These are phyloP conservation scores for Lissocephala sabroskyi DNA, from an alignment of 2,888 invertebrate species.

Conservation along the genomic window DNA sequence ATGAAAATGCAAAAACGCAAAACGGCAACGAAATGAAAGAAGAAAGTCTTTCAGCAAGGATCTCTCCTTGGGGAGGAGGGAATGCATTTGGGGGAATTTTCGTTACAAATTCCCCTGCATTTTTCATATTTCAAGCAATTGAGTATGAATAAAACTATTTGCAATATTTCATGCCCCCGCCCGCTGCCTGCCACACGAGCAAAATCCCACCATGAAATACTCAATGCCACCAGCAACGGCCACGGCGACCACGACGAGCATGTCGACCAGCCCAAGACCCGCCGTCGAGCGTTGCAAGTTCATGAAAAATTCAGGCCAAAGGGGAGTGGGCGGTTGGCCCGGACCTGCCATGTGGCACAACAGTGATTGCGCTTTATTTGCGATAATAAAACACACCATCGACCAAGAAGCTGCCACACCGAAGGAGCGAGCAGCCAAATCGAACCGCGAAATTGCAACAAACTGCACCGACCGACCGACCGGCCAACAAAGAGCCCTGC, in stretches of 20 bases:
- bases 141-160: conserved; percentile 59
- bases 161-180: conserved; percentile 50
- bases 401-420: conserved; percentile 16
- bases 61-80: too few species aligned
- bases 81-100: too few species aligned
- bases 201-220: conserved; percentile 33
- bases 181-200: conserved; percentile 44
- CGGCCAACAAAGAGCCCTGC: conserved; percentile 1
- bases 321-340: too few species aligned
- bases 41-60: too few species aligned
- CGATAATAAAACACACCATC: conserved; percentile 66
- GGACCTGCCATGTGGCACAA: conserved; percentile 58
- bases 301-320: too few species aligned
- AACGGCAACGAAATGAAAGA: conserved; percentile 5
- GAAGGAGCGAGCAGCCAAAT: conserved; percentile 31
- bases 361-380: conserved; percentile 68
- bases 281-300: too few species aligned
- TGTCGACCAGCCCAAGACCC: too few species aligned
- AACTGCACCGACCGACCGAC: conserved; percentile 58
- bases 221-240: too few species aligned
- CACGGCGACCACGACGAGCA: too few species aligned
- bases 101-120: conserved; percentile 11
- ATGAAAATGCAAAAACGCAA: conserved; percentile 1
- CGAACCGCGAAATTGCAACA: conserved; percentile 60
- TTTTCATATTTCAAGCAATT: conserved; percentile 49